Base-by-base conservation (phyloP, 2,888 invertebrate genomes). In the Osmoderma eremita region DNA sequence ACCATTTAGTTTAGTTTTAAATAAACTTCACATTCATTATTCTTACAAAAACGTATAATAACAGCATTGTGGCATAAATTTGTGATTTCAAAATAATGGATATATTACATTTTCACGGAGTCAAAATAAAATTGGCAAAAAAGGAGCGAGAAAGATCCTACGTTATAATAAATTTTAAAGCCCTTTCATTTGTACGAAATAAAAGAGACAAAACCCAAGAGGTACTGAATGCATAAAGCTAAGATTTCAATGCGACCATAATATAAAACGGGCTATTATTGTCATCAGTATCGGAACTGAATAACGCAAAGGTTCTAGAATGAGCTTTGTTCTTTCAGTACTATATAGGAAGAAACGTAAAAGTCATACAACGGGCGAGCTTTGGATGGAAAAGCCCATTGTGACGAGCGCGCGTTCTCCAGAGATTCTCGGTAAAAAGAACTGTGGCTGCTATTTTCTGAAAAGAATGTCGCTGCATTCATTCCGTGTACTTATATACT, bases 371-470 rank as follows among this genome's bases (percentile, higher is more conserved):
- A 79, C 79, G 74, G 30, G 78, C 78, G 76, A 79, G 79, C 78
- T 79, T 76, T 75, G 76, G 75, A 78, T 77, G 78, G 78, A 79
- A 79, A 78, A 78, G 77, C 74, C 69, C 72, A 77, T 79, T 79
- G 79, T 79, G 72, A 69, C 65, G 74, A 75, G 76, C 76, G 78
- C 78, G 78, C 75, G 77, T 78, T 78, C 78, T 78, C 78, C 72
- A 70, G 79, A 77, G 77, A 78, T 77, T 77, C 76, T 75, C 69
- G 72, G 73, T 72, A 79, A 79, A 79, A 79, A 78, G 78, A 76
- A 78, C 78, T 80, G 80, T 77, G 80, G 80, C 80, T 80, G 80
- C 79, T 80, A 80, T 80, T 80, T 80, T 80, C 75, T 78, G 77
- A 77, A 79, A 79, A 78, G 79, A 79, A 79, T 78, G 79, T 77